phyloP scores from a whole-genome alignment of 2,888 invertebrate genomes.

The Orthonychiurus folsomi region DNA sequence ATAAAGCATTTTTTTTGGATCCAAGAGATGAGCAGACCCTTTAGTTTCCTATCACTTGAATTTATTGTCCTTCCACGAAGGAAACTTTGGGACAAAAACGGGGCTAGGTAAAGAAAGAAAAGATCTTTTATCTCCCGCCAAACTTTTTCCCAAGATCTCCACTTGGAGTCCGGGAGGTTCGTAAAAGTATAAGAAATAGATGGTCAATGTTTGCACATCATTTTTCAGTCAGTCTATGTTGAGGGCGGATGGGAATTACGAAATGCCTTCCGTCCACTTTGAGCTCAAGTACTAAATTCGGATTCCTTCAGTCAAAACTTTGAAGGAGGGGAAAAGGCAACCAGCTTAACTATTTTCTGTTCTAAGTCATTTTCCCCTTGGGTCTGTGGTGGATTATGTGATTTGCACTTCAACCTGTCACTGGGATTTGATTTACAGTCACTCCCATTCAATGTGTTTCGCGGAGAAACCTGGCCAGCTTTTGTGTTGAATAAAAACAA shows the following conservation, averaged over 20 bases:
- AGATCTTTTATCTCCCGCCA: not conserved
- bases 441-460: no score
- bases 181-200: not conserved
- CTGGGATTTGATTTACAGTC: no score
- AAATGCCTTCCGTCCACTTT: not conserved
- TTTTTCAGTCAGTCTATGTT: not conserved
- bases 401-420: no score
- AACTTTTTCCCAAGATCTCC: not conserved
- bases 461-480: no score
- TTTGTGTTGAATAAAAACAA: no score
- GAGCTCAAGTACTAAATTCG: not conserved
- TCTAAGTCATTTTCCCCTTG: no score
- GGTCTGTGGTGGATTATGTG: no score
- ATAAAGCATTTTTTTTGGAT: not conserved
- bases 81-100: not conserved
- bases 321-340: no score
- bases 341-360: no score
- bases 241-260: not conserved
- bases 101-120: not conserved
- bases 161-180: not conserved
- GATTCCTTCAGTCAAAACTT: not conserved
- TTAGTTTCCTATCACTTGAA: constrained; percentile 1
- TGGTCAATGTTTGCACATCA: not conserved
- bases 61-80: not conserved
- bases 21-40: not conserved